Evolutionary conservation across 1,140 invertebrate genomes (phyloP).

Genomic region (Rhopalosiphum padi): DNA sequence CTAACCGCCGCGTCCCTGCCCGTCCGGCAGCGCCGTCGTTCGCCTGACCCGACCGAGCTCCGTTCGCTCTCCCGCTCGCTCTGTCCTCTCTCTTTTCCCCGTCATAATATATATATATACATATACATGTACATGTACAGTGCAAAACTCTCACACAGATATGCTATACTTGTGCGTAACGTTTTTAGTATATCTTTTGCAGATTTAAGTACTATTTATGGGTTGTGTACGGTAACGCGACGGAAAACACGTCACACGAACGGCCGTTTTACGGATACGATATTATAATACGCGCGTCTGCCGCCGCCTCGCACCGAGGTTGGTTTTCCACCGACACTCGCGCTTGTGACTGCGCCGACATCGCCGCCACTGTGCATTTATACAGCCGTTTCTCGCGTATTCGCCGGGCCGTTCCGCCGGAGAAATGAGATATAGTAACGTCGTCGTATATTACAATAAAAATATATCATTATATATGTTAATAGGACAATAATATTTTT

Average conservation of each 20-base stretch:
- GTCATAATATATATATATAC: background rate
- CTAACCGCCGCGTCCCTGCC: background rate
- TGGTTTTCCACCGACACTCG: background rate
- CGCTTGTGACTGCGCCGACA: background rate
- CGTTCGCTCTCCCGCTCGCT: too few relatives aligned
- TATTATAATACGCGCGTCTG: background rate
- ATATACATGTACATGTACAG: background rate
- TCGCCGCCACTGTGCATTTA: too few relatives aligned
- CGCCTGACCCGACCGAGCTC: background rate
- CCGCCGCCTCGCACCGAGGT: too few relatives aligned
- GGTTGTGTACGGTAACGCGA: background rate
- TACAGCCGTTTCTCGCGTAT: too few relatives aligned
- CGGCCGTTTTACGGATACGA: background rate
- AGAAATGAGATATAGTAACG: too few relatives aligned
- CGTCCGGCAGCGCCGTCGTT: too few relatives aligned
- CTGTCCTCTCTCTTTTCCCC: background rate
- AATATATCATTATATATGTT: too few relatives aligned
- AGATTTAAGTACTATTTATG: conserved; percentile 41
- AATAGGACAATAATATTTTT: too few relatives aligned
- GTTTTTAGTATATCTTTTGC: conserved; percentile 48
- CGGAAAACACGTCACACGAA: background rate
- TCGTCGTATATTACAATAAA: too few relatives aligned
- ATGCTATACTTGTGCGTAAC: conserved; percentile 5
- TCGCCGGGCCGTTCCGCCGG: too few relatives aligned
- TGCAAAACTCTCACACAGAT: background rate